phyloP scores from a whole-genome alignment of 2,797 vertebrate genomes.

The Amblyraja radiata region DNA sequence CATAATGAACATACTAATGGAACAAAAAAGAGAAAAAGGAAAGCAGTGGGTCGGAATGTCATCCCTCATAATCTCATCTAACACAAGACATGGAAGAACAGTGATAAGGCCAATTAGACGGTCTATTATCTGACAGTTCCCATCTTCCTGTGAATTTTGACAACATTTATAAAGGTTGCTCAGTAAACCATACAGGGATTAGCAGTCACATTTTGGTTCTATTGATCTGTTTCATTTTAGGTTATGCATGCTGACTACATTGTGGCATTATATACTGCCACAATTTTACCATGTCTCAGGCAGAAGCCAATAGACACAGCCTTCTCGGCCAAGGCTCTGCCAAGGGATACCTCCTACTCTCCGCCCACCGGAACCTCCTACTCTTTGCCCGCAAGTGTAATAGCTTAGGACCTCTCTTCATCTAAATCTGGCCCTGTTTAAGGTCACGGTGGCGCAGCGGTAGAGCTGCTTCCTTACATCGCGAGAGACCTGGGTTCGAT shows the following conservation, averaged over 20 bases:
- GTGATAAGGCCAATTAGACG: background rate
- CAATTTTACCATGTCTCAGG: background rate
- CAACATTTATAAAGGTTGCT: background rate
- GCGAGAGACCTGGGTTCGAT: no score
- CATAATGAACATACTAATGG: no score
- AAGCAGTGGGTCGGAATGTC: no score
- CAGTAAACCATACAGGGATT: background rate
- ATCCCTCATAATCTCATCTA: no score
- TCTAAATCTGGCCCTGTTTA: background rate
- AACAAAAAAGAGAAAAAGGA: no score
- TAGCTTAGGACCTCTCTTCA: no score
- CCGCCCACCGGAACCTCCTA: no score
- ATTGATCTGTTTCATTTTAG: background rate
- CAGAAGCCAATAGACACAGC: background rate
- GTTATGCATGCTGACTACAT: background rate
- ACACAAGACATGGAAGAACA: background rate
- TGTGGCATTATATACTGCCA: background rate
- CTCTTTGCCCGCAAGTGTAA: no score
- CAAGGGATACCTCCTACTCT: background rate
- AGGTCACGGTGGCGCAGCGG: no score
- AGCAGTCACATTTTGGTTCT: background rate
- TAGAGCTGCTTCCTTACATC: no score
- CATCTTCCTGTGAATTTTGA: background rate
- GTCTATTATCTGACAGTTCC: background rate
- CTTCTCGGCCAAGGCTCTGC: background rate